Percentiles rank a stretch among this genome's conserved stretches.
These are phyloP conservation scores for Pseudochaenichthys georgianus DNA, from an alignment of 2,797 vertebrate species.

Conservation along the genomic window DNA sequence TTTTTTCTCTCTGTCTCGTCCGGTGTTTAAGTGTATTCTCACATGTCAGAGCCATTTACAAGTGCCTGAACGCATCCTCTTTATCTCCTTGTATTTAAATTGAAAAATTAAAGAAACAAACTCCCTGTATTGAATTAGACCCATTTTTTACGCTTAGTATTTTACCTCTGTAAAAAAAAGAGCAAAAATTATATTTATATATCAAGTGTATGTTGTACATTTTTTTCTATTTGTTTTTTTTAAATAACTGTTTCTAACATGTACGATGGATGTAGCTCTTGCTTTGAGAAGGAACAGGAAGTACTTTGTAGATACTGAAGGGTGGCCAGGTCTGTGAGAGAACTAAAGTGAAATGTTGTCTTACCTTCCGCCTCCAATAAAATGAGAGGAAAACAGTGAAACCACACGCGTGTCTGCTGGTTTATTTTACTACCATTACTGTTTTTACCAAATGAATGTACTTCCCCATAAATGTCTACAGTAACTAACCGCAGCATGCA, in stretches of 20 bases:
- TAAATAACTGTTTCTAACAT: constrained; percentile 92
- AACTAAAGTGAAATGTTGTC: constrained; percentile 78
- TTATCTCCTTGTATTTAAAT: constrained; percentile 90
- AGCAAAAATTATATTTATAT: constrained; percentile 92
- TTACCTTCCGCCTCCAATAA: constrained; percentile 84
- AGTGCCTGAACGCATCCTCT: constrained; percentile 92
- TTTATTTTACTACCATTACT: constrained; percentile 29
- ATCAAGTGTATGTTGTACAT: constrained; percentile 99
- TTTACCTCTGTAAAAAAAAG: constrained; percentile 93
- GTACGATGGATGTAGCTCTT: constrained; percentile 94
- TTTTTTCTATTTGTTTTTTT: constrained; percentile 90
- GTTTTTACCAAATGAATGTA: not conserved
- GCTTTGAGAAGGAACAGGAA: constrained; percentile 86
- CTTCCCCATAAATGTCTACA: not conserved
- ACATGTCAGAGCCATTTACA: constrained; percentile 90
- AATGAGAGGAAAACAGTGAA: constrained; percentile 74
- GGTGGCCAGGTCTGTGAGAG: constrained; percentile 75
- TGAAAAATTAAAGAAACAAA: constrained; percentile 73
- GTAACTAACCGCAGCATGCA: not conserved
- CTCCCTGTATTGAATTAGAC: constrained; percentile 91
- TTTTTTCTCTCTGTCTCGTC: constrained; percentile 81
- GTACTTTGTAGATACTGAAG: constrained; percentile 92
- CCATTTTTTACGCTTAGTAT: constrained; percentile 90
- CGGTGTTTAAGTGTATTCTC: constrained; percentile 85
- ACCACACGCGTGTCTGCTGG: constrained; percentile 14